These are phyloP conservation scores for Atta cephalotes DNA, from an alignment of 1,140 invertebrate genomes.

Conservation along the genomic window DNA sequence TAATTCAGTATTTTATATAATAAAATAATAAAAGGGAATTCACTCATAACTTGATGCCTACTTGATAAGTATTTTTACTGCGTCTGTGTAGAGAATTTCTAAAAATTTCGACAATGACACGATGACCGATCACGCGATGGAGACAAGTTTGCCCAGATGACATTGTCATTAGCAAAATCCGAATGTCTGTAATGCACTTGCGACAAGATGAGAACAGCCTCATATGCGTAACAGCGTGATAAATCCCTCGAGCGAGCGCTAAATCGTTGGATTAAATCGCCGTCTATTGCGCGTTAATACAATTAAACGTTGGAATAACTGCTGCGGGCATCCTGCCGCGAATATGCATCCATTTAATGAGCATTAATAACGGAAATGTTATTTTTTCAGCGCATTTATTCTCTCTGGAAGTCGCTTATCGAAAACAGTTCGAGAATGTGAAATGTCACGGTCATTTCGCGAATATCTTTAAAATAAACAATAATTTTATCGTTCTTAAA, in stretches of 20 bases:
- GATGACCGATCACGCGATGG: background rate
- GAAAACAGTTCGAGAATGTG: background rate
- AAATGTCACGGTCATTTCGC: background rate
- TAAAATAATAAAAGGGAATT: background rate
- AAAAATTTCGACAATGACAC: conserved; percentile 12
- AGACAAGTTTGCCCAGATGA: conserved; percentile 18
- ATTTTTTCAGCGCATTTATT: background rate
- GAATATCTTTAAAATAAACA: background rate
- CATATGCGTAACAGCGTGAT: conserved; percentile 30
- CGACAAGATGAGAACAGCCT: background rate
- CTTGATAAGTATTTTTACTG: background rate
- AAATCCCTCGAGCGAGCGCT: conserved; percentile 44
- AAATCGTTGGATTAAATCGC: conserved; percentile 46
- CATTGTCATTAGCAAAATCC: conserved; percentile 35
- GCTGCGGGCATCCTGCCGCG: background rate
- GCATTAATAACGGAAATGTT: conserved; percentile 2
- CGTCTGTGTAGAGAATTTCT: background rate
- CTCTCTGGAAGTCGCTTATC: background rate
- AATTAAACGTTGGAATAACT: conserved; percentile 45
- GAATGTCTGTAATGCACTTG: conserved; percentile 33
- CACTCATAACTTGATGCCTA: background rate
- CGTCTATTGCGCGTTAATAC: conserved; percentile 34
- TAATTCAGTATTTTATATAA: background rate
- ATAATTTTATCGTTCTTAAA: background rate
- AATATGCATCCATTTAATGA: background rate